Percentiles rank a stretch among this genome's conserved stretches.
Evolutionary conservation across 2,888 invertebrate genomes (phyloP).

Genomic region (Mesorhabditis sp.): DNA sequence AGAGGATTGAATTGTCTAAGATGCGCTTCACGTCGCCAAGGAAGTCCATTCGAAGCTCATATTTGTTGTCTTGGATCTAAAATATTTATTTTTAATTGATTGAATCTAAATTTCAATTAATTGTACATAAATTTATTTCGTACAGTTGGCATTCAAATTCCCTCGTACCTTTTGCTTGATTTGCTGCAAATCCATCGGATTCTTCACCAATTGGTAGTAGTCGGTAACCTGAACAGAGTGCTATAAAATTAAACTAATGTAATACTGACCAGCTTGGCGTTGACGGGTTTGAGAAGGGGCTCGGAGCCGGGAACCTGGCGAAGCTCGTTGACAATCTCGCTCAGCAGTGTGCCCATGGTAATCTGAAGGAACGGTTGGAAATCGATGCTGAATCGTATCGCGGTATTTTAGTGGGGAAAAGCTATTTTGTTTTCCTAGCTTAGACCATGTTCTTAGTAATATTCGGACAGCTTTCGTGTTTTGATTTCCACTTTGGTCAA

Average conservation of each 20-base stretch:
- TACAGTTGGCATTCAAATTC: neutral
- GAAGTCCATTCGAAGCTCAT: constrained; percentile 72
- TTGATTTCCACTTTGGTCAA: neutral
- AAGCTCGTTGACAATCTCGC: constrained; percentile 68
- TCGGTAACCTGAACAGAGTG: constrained; percentile 71
- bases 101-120: neutral
- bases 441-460: no score
- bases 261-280: constrained; percentile 68
- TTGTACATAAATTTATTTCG: neutral
- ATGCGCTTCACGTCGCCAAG: constrained; percentile 91
- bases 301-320: constrained; percentile 80
- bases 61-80: constrained; percentile 63
- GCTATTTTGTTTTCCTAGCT: no score
- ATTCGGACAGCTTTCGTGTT: no score
- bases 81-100: neutral
- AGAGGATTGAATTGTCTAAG: constrained; percentile 79
- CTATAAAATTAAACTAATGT: neutral
- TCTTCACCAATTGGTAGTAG: constrained; percentile 83
- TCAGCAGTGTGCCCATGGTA: constrained; percentile 42
- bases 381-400: no score
- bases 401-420: no score
- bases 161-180: constrained; percentile 76
- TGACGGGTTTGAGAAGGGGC: constrained; percentile 89
- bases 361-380: constrained; percentile 19
- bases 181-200: constrained; percentile 94